phyloP scores from a whole-genome alignment of 2,797 vertebrate genomes.

The Sebastiscus albofasciatus region DNA sequence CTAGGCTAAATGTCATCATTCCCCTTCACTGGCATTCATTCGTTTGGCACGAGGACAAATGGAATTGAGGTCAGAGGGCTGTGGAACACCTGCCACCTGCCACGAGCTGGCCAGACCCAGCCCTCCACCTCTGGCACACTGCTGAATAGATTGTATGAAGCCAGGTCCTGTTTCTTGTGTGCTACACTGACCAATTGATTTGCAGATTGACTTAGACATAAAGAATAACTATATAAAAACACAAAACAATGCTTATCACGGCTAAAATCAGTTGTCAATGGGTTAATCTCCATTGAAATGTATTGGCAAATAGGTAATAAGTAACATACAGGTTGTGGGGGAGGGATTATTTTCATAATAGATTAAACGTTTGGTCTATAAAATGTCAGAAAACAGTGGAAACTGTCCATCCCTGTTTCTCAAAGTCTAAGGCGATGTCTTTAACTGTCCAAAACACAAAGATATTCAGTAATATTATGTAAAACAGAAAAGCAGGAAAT shows the following conservation, averaged over 20 bases:
- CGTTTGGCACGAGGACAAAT: constrained; percentile 60
- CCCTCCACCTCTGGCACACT: constrained; percentile 37
- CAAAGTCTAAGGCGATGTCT: too few relatives aligned
- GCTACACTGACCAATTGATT: constrained; percentile 12
- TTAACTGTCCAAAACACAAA: too few relatives aligned
- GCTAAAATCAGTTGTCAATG: not conserved
- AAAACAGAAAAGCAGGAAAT: too few relatives aligned
- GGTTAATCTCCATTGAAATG: not conserved
- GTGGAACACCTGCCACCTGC: constrained; percentile 59
- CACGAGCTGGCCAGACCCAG: constrained; percentile 25
- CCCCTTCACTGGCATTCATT: constrained; percentile 60
- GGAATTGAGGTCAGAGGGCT: constrained; percentile 63
- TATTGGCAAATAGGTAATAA: not conserved
- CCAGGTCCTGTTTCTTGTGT: constrained; percentile 13
- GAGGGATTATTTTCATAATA: too few relatives aligned
- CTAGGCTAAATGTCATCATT: constrained; percentile 50
- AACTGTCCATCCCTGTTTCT: too few relatives aligned
- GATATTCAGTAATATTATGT: too few relatives aligned
- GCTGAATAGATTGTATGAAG: constrained; percentile 32
- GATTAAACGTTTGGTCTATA: too few relatives aligned
- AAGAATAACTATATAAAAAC: not conserved
- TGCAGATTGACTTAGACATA: constrained; percentile 19
- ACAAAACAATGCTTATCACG: not conserved
- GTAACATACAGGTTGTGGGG: not conserved
- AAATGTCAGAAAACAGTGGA: too few relatives aligned